A percentile compares a stretch with the other conserved stretches of the same genome.
Evolutionary conservation across 2,113 vertebrate genomes (phyloP).

Genomic region (Paedocypris sp.): DNA sequence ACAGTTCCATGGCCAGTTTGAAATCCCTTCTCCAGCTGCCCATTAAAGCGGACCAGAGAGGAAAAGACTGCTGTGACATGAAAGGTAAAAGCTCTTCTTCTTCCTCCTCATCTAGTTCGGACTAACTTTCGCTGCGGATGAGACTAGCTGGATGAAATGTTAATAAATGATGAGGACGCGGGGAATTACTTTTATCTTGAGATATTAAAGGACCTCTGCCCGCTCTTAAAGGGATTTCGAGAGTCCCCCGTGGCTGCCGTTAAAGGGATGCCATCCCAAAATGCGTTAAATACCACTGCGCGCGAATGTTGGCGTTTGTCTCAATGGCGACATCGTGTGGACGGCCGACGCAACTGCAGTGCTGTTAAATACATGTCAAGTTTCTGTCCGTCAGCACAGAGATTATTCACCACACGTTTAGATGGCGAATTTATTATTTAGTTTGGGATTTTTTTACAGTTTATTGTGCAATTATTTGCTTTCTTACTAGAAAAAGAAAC

Average conservation of each 20-base stretch:
- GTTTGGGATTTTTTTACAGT: no score
- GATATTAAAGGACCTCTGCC: neutral
- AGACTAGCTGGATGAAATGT: neutral
- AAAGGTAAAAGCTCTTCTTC: slow-evolving; percentile 53
- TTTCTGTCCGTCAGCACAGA: no score
- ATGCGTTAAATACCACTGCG: neutral
- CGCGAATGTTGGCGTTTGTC: neutral
- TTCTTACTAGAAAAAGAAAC: no score
- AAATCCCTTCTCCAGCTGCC: slow-evolving; percentile 67
- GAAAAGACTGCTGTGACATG: slow-evolving; percentile 65
- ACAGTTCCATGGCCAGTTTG: slow-evolving; percentile 62
- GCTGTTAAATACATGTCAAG: no score
- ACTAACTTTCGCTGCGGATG: neutral
- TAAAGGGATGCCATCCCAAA: slow-evolving; percentile 25
- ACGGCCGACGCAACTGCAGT: neutral
- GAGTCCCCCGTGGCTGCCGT: neutral
- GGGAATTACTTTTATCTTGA: neutral
- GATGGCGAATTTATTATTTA: no score
- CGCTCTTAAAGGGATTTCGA: slow-evolving; percentile 1
- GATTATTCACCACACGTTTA: no score
- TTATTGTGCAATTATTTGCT: no score
- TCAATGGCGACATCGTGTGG: neutral
- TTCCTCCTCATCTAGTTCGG: neutral
- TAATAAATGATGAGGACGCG: neutral
- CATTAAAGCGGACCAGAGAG: slow-evolving; percentile 64